phyloP scores from a whole-genome alignment of 2,888 invertebrate genomes.

The Iselma pallidipennis region DNA sequence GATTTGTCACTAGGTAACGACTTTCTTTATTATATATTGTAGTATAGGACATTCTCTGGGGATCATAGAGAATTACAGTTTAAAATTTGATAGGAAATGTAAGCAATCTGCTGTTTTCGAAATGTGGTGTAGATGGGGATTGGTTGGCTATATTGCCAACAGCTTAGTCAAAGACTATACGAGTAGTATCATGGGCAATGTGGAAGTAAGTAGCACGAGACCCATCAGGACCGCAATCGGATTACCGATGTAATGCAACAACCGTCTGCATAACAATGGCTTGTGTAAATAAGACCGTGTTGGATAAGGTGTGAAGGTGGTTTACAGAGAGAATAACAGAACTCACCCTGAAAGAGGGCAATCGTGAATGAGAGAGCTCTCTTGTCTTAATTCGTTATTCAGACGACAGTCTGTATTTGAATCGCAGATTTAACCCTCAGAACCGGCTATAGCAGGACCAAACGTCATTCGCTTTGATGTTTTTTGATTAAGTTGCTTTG shows the following conservation, averaged over 20 bases:
- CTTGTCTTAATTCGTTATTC: slow-evolving; percentile 41
- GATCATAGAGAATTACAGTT: neutral
- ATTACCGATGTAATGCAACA: slow-evolving; percentile 42
- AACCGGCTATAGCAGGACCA: slow-evolving; percentile 39
- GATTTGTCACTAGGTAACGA: neutral
- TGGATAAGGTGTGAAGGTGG: slow-evolving; percentile 13
- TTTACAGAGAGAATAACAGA: neutral
- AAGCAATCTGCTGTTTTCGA: neutral
- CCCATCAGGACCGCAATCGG: slow-evolving; percentile 41
- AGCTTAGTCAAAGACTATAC: slow-evolving; percentile 17
- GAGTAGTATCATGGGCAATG: slow-evolving; percentile 15
- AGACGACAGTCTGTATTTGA: slow-evolving; percentile 40
- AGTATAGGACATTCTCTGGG: neutral
- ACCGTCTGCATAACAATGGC: slow-evolving; percentile 43
- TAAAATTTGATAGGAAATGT: neutral
- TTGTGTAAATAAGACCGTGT: slow-evolving; percentile 43
- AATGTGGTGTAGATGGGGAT: neutral
- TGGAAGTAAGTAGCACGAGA: slow-evolving; percentile 20
- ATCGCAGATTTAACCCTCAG: slow-evolving; percentile 45
- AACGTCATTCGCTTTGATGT: slow-evolving; percentile 52
- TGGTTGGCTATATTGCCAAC: neutral
- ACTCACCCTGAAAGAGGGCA: slow-evolving; percentile 11
- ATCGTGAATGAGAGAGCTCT: slow-evolving; percentile 8
- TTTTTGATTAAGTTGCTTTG: slow-evolving; percentile 51
- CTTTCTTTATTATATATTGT: neutral